Evolutionary conservation across 2,888 invertebrate genomes (phyloP), one percentile per base, ranked within the genome.

Genomic region (Cryptocephalus moraei): DNA sequence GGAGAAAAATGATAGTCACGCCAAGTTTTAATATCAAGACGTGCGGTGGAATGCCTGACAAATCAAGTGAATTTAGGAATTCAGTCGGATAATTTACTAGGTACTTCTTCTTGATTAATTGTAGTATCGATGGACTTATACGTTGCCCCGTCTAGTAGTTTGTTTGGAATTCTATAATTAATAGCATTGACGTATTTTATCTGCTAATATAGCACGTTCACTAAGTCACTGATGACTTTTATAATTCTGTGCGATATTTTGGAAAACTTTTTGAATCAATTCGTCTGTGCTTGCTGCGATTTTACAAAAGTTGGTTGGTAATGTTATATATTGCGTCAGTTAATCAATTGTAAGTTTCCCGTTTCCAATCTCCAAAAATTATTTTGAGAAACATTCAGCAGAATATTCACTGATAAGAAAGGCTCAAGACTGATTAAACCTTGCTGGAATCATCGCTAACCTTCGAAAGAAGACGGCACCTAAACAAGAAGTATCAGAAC

Each of bases 251-350:
- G 8, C 12, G 8, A 39, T 39, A 8, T 39, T 8, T 8, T n/a
- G 39, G 39, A 39, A 39, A 11, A 39, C 39, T 39, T 39, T 39
- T n/a, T 39, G n/a, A 8, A 39, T 34, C 9, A 48, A 43, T 22
- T 46, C 32, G 45, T 43, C 36, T 31, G 46, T 66, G 38, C 49
- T 45, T 50, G 55, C 49, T 41, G 56, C 54, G 8, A 62, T 60
- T 43, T 63, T 61, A 46, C 62, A 64, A 43, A 67, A 62, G 60
- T 61, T 62, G 1, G 8, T n/a, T 14, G 60, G 58, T 58, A 66
- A 63, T 57, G 55, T 60, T 46, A 64, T 65, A 34, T 61, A 62
- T 59, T 62, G 58, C 54, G 51, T 62, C 52, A 55, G 59, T 55
- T 62, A 54, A 43, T 62, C 58, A 47, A 60, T 55, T 56, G 56